Percentiles rank a stretch among this genome's conserved stretches.
Evolutionary conservation across 2,888 invertebrate genomes (phyloP).

Genomic region (Scaeva pyrastri): DNA sequence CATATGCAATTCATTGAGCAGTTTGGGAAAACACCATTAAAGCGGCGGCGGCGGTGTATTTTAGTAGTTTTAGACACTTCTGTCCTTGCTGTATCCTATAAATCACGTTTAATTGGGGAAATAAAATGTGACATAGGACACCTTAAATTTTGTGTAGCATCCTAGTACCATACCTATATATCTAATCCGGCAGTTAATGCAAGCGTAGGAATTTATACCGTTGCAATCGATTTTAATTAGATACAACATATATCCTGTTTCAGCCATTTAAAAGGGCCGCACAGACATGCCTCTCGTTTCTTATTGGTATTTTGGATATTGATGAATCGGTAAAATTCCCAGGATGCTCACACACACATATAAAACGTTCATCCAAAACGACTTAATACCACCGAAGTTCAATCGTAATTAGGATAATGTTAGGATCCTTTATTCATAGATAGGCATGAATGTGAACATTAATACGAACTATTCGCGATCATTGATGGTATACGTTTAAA

Average conservation of each 20-base stretch:
- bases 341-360: background rate
- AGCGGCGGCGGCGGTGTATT: no score
- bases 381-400: conserved; percentile 62
- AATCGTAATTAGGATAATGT: conserved; percentile 72
- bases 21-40: no score
- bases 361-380: conserved; percentile 14
- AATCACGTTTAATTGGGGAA: conserved; percentile 78
- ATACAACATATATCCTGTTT: conserved; percentile 53
- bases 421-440: conserved; percentile 57
- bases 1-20: no score
- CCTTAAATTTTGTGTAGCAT: conserved; percentile 78
- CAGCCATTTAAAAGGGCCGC: conserved; percentile 30
- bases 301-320: conserved; percentile 69
- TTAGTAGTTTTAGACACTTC: no score
- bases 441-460: conserved; percentile 65
- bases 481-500: conserved; percentile 38
- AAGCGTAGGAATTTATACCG: conserved; percentile 67
- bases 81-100: conserved; percentile 58
- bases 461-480: conserved; percentile 60
- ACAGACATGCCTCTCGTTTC: conserved; percentile 8
- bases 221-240: conserved; percentile 76
- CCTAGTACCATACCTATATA: no score
- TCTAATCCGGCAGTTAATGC: conserved; percentile 74
- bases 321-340: conserved; percentile 62
- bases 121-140: conserved; percentile 77